Base-by-base conservation (phyloP, 2,113 vertebrate genomes). In the Bufo bufo region DNA sequence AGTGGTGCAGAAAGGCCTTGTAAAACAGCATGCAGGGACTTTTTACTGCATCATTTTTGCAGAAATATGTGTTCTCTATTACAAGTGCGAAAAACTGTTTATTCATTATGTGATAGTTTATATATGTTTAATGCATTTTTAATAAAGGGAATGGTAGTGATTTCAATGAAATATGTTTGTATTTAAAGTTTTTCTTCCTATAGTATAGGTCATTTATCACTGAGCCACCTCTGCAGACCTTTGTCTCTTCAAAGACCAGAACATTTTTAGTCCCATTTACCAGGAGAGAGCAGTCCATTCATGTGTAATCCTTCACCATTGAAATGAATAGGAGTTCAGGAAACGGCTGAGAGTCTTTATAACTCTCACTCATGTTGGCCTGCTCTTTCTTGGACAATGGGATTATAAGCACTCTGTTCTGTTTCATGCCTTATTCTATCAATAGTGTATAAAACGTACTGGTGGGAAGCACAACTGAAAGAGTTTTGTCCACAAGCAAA, bases 1-100 rank as follows among this genome's bases (percentile, higher is more conserved):
- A 66, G 20, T 6, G 49, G 19, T 16, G 49, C 58, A 52, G 59
- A 65, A 63, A 47, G 80, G 58, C 17, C 80, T 82, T 82, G 59
- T 82, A 82, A 65, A 82, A n/a, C 56, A n/a, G 59, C 49, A 45
- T 65, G 43, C 80, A 50, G 80, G 4, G 16, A 63, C 19, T 65
- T 65, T 49, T 82, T 49, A 65, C 33, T n/a, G 4, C 58, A 61
- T 3, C 16, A 80, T 56, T 9, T 56, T 58, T 56, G 13, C n/a
- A 20, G 43, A 63, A 65, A 63, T 82, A 59, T 47, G 17, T 20
- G 33, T 23, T 12, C 11, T 9, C 19, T 52, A 20, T 54, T 14
- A 20, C n/a, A 12, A 69, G 47, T 52, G 13, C 10, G 33, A 52
- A 7, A 69, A 54, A 69, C 19, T 56, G 13, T 84, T 45, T 43